A percentile compares a stretch with the other conserved stretches of the same genome.
These are phyloP conservation scores for Emydocephalus ijimae DNA, from an alignment of 2,113 vertebrate species.

Conservation along the genomic window DNA sequence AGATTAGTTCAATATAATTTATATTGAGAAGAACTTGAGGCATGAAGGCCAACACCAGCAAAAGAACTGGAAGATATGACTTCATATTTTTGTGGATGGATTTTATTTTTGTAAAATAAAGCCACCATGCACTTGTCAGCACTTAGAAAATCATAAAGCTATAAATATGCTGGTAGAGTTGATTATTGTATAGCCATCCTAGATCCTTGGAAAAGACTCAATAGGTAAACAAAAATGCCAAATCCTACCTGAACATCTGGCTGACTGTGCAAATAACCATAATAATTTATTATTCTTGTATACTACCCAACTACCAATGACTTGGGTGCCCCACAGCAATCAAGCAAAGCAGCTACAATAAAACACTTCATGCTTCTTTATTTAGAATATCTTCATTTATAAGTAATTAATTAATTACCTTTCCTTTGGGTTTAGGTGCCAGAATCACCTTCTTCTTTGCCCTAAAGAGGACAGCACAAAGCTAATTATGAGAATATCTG, in stretches of 20 bases:
- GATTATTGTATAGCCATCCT: neutral
- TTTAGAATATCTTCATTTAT: neutral
- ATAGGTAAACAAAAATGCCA: neutral
- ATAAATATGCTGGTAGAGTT: neutral
- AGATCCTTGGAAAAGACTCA: neutral
- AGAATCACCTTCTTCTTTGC: slow-evolving; percentile 91
- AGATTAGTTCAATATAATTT: neutral
- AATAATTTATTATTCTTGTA: neutral
- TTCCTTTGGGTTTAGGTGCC: slow-evolving; percentile 87
- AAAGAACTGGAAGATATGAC: neutral
- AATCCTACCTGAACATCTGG: neutral
- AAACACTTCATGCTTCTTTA: neutral
- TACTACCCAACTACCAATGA: neutral
- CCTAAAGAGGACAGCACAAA: slow-evolving; percentile 63
- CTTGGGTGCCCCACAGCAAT: neutral
- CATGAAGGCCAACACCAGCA: neutral
- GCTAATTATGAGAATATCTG: neutral
- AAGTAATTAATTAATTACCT: slow-evolving; percentile 70
- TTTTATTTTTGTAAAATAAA: neutral
- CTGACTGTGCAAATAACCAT: neutral
- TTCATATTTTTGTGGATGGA: neutral
- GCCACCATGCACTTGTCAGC: neutral
- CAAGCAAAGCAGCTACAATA: neutral
- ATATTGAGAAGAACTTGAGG: neutral
- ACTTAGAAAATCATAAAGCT: neutral